Percentiles rank a stretch among this genome's conserved stretches.
These are phyloP conservation scores for Lasioglossum marginatum DNA, from an alignment of 2,888 invertebrate species.

Conservation along the genomic window DNA sequence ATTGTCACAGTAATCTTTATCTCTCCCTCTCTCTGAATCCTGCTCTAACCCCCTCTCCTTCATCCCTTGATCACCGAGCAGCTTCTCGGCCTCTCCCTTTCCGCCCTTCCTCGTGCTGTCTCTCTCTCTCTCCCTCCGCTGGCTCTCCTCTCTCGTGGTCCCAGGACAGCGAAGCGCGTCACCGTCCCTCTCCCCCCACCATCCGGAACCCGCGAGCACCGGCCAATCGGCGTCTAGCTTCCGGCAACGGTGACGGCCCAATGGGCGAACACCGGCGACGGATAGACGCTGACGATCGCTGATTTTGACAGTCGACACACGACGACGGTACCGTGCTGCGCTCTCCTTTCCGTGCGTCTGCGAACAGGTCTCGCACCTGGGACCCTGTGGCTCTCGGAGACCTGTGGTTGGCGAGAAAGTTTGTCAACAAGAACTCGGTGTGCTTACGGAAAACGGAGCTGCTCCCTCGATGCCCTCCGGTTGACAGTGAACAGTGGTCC, in stretches of 20 bases:
- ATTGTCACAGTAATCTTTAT: slow-evolving; percentile 30
- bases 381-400: background rate
- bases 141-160: slow-evolving; percentile 43
- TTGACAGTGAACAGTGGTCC: slow-evolving; percentile 3
- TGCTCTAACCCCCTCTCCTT: slow-evolving; percentile 9
- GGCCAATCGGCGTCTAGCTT: slow-evolving; percentile 71
- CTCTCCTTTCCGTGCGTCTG: slow-evolving; percentile 41
- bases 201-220: slow-evolving; percentile 24
- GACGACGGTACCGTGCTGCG: slow-evolving; percentile 65
- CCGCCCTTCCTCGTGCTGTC: slow-evolving; percentile 84
- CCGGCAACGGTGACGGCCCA: slow-evolving; percentile 71
- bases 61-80: background rate
- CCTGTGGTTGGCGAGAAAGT: background rate
- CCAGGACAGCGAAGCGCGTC: slow-evolving; percentile 57
- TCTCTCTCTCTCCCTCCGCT: slow-evolving; percentile 36
- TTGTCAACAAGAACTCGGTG: background rate
- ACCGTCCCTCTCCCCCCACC: slow-evolving; percentile 51
- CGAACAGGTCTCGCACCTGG: background rate
- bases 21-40: background rate
- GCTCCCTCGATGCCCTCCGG: background rate
- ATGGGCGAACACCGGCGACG: slow-evolving; percentile 66
- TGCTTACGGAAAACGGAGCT: background rate
- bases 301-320: slow-evolving; percentile 78
- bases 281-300: slow-evolving; percentile 69
- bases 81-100: slow-evolving; percentile 76